Evolutionary conservation across 2,797 vertebrate genomes (phyloP).

Genomic region (Amazona finschi): DNA sequence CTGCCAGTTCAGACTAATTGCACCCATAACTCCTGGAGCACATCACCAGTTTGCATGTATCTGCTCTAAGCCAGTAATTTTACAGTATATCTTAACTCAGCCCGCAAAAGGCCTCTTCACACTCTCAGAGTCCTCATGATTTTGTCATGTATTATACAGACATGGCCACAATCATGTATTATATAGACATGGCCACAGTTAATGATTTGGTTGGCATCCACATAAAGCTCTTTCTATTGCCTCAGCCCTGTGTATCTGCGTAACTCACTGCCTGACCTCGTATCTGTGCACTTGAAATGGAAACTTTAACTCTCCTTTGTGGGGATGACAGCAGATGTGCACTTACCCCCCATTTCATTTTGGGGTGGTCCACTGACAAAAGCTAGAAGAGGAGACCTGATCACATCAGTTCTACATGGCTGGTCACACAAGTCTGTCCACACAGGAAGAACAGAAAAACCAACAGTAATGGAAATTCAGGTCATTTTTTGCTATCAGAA

Average conservation of each 20-base stretch:
- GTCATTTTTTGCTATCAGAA: neutral
- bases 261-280: neutral
- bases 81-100: neutral
- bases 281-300: neutral
- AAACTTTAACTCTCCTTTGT: neutral
- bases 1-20: neutral
- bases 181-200: neutral
- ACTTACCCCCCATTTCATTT: neutral
- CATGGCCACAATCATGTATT: neutral
- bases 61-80: neutral
- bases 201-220: neutral
- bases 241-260: neutral
- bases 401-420: neutral
- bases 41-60: neutral
- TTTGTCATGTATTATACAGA: neutral
- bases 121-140: neutral
- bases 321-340: neutral
- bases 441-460: neutral
- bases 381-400: neutral
- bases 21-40: neutral
- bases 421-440: neutral
- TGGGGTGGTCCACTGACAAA: neutral
- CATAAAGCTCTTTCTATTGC: neutral
- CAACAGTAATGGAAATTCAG: accelerated
- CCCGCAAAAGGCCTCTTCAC: neutral